A percentile compares a stretch with the other conserved stretches of the same genome.
phyloP scores from a whole-genome alignment of 2,888 invertebrate genomes.

The Callyntrura sp. region DNA sequence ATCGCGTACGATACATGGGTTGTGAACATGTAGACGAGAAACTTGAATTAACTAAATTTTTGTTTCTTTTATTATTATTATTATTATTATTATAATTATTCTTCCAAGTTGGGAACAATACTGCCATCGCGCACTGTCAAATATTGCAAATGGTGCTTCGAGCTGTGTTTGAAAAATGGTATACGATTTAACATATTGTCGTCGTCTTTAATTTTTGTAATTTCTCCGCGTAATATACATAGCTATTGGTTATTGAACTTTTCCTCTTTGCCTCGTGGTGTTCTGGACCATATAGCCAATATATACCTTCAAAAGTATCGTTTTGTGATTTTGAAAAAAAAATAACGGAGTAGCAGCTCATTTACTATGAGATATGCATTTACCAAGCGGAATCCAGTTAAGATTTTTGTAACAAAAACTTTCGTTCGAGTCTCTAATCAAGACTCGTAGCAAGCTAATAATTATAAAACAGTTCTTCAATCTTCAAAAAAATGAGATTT shows the following conservation, averaged over 20 bases:
- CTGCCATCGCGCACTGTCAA: too few relatives aligned
- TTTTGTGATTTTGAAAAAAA: not conserved
- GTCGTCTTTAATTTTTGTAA: not conserved
- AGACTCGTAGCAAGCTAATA: too few relatives aligned
- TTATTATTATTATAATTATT: slow-evolving; percentile 1
- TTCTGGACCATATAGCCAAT: not conserved
- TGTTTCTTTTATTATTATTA: slow-evolving; percentile 20
- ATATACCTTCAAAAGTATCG: not conserved
- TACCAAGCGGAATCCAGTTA: too few relatives aligned
- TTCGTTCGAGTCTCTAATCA: too few relatives aligned
- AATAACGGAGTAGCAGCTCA: too few relatives aligned
- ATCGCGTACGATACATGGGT: not conserved
- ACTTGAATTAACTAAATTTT: not conserved
- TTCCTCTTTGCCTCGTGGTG: not conserved
- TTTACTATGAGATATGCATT: too few relatives aligned
- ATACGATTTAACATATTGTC: slow-evolving; percentile 35
- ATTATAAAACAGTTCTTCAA: slow-evolving; percentile 22
- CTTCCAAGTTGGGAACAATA: too few relatives aligned
- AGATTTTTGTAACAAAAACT: not conserved
- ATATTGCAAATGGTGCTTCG: slow-evolving; percentile 1
- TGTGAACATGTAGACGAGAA: slow-evolving; percentile 34
- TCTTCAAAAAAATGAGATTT: slow-evolving; percentile 26
- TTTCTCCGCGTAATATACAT: not conserved
- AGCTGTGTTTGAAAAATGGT: slow-evolving; percentile 28
- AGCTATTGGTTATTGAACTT: slow-evolving; percentile 9